Conservation (phyloP, 1,140 invertebrate species). For the Polyergus mexicanus region DNA sequence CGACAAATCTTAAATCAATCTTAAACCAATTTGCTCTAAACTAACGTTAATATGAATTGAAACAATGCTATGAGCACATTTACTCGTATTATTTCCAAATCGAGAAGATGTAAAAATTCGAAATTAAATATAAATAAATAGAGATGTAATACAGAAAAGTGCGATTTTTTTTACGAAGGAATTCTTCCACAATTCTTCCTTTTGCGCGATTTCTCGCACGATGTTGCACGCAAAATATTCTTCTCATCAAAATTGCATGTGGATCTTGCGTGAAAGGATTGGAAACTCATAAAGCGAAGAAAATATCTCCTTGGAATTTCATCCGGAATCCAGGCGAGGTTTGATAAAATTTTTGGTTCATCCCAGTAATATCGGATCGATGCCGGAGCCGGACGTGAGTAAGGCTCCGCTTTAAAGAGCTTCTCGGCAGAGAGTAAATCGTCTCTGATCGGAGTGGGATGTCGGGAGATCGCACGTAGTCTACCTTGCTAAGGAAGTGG, state of each 20-base stretch:
- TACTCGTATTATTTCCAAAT: no score
- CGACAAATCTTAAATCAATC: not conserved
- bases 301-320: conserved; percentile 55
- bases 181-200: conserved; percentile 12
- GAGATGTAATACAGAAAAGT: not conserved
- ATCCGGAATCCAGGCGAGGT: conserved; percentile 38
- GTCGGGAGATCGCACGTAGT: conserved; percentile 59
- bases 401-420: conserved; percentile 59
- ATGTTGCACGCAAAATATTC: conserved; percentile 42
- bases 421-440: conserved; percentile 59
- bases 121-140: not conserved
- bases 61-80: not conserved
- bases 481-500: conserved; percentile 55
- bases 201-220: not conserved
- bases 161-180: not conserved
- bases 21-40: not conserved
- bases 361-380: conserved; percentile 55
- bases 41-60: not conserved
- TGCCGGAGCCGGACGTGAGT: conserved; percentile 39
- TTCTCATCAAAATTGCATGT: conserved; percentile 45
- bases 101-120: not conserved
- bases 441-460: conserved; percentile 47
- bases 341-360: conserved; percentile 63
- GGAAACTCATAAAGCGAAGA: conserved; percentile 50
- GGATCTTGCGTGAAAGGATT: conserved; percentile 34